Evolutionary conservation across 2,888 invertebrate genomes (phyloP), one percentile per base, ranked within the genome.

Genomic region (Minunthozetes semirufus): DNA sequence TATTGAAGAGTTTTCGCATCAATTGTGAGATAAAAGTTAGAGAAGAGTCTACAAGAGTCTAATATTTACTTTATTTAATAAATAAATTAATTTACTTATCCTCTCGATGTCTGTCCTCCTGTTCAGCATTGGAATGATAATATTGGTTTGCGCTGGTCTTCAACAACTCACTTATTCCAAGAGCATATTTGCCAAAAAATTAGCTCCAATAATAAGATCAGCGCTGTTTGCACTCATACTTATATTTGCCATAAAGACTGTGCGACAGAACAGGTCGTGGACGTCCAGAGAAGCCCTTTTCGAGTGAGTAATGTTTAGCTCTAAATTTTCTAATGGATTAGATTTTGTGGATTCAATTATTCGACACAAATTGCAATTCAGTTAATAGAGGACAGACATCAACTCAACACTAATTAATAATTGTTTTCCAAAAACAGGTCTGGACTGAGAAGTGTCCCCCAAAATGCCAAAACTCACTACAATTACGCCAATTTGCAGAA

Each of bases 391-490:
- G n/a, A 29, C 22, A 59, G 59, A 59, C 25, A 50, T 50, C 17
- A 50, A 50, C 5, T 50, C n/a, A 50, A n/a, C 5, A 50, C 19
- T 50, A 50, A 50, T 50, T 50, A n/a, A 17, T 50, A 17, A 38
- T 13, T 63, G 8, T 13, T 29, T 63, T 63, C 11, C 22, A 46
- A 42, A 76, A 86, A 6, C 86, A 93, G 93, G 82, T 89, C 93
- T 72, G 93, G 93, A 70, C 84, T 93, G 75, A 86, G 88, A 78
- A 89, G 89, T 17, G 83, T 92, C 72, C 93, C 93, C 0, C 89
- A 90, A 84, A 94, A 93, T 82, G 92, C 93, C 75, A 93, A 93
- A 84, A 88, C 92, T 84, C 92, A 93, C 84, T 93, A 92, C 85
- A 93, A 93, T 85, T 92, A 90, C 81, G 93, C 89, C 66, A 93